Evolutionary conservation across 1,140 invertebrate species (phyloP).

Genomic region (Conus betulinus): DNA sequence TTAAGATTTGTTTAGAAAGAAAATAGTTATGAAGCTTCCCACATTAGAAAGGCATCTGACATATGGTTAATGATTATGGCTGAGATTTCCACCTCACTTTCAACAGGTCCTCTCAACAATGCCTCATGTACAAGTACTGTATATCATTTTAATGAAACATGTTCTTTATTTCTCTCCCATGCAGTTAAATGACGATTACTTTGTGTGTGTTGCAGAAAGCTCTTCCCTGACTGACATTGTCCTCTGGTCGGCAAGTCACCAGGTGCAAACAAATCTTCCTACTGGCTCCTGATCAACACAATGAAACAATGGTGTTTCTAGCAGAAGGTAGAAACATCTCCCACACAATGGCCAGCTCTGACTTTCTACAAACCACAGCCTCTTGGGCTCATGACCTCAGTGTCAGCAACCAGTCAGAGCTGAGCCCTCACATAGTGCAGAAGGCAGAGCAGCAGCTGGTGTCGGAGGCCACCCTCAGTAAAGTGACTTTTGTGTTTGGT

Average conservation of each 20-base stretch:
- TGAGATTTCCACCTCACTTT: too few relatives aligned
- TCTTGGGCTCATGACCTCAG: not conserved
- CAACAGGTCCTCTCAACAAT: too few relatives aligned
- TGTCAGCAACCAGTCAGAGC: not conserved
- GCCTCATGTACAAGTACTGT: too few relatives aligned
- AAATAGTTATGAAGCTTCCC: too few relatives aligned
- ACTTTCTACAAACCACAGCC: not conserved
- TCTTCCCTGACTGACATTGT: not conserved
- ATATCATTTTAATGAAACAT: too few relatives aligned
- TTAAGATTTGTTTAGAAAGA: too few relatives aligned
- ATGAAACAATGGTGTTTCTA: not conserved
- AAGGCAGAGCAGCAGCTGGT: slow-evolving; percentile 18
- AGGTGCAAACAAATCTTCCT: not conserved
- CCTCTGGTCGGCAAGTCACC: not conserved
- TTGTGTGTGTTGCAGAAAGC: not conserved
- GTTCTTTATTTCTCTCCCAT: not conserved
- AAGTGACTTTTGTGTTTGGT: slow-evolving; percentile 53
- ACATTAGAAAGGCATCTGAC: too few relatives aligned
- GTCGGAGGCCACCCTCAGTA: slow-evolving; percentile 35
- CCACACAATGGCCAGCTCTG: not conserved
- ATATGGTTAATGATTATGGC: too few relatives aligned
- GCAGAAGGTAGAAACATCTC: not conserved
- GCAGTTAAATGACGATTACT: not conserved
- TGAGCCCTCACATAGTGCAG: not conserved
- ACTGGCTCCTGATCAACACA: not conserved